Conservation (phyloP, 2,113 vertebrate genomes). For the Rhabdomys dilectus region DNA sequence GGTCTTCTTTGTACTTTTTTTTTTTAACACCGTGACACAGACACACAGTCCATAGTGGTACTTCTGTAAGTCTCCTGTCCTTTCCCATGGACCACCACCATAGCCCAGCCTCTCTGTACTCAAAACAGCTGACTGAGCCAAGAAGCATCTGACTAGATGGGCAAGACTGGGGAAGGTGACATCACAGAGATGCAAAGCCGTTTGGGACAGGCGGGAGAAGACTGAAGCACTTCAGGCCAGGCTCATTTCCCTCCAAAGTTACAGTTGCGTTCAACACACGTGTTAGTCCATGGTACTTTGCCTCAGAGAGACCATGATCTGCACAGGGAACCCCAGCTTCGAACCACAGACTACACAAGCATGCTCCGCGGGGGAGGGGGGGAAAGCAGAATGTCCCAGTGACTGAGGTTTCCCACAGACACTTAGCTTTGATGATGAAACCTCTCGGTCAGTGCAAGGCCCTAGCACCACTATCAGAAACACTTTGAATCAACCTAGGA, state of each 20-base stretch:
- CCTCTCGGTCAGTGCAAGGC: background rate
- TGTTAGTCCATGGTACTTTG: rapidly evolving
- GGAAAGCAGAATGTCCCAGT: rapidly evolving
- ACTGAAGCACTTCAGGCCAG: rapidly evolving
- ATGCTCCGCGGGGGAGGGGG: rapidly evolving
- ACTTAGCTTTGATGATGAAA: background rate
- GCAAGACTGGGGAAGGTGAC: rapidly evolving
- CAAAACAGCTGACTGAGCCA: background rate
- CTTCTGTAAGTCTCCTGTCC: background rate
- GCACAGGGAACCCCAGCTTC: background rate
- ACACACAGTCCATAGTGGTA: background rate
- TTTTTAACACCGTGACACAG: background rate
- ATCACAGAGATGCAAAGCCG: rapidly evolving
- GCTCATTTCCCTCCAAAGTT: background rate
- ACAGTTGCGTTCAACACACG: rapidly evolving
- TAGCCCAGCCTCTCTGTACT: background rate
- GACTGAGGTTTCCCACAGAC: background rate
- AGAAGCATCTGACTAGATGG: background rate
- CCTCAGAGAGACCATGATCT: rapidly evolving
- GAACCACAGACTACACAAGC: background rate
- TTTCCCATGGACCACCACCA: background rate
- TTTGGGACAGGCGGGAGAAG: background rate
- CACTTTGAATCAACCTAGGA: background rate
- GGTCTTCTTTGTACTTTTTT: background rate
- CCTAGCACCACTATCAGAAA: background rate